Percentiles rank a stretch among this genome's conserved stretches.
Evolutionary conservation across 30 jellyfish, hydroid and myxozoan genomes (phyloP).

Genomic region (Cassiopea andromeda): DNA sequence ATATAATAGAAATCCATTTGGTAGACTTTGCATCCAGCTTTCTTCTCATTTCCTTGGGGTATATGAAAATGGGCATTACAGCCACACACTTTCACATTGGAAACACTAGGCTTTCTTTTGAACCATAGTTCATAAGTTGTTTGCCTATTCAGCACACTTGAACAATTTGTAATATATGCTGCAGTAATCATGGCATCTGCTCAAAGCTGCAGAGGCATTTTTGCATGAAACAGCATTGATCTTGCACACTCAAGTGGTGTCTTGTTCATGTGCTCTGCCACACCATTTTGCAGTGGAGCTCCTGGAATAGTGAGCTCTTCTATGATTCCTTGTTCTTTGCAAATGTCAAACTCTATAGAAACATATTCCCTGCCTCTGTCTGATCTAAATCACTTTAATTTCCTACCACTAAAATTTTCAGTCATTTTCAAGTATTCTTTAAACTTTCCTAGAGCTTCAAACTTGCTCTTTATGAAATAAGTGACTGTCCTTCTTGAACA

Average conservation of each 20-base stretch:
- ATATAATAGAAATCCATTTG: conserved; percentile 35
- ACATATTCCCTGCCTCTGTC: conserved; percentile 50
- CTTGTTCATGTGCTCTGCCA: conserved; percentile 53
- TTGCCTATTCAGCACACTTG: conserved; percentile 30
- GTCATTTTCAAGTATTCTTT: conserved; percentile 14
- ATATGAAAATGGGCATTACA: conserved; percentile 54
- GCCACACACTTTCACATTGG: conserved; percentile 53
- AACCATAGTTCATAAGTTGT: conserved; percentile 50
- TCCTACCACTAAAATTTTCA: conserved; percentile 25
- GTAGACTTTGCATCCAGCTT: conserved; percentile 39
- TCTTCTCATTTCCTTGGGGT: conserved; percentile 20
- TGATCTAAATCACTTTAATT: conserved; percentile 22
- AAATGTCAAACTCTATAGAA: conserved; percentile 27
- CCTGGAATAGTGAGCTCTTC: conserved; percentile 56
- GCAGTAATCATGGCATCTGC: conserved; percentile 61
- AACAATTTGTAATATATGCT: conserved; percentile 33
- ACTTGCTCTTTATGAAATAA: conserved; percentile 23
- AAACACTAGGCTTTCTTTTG: conserved; percentile 33
- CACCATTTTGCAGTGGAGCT: conserved; percentile 61
- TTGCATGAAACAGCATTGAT: conserved; percentile 56
- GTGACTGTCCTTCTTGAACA: conserved; percentile 26
- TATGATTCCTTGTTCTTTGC: conserved; percentile 52
- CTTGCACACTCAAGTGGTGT: conserved; percentile 37
- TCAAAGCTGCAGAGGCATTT: conserved; percentile 32
- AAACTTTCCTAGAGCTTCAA: conserved; percentile 40